Percentiles rank a stretch among this genome's conserved stretches.
phyloP scores from a whole-genome alignment of 2,888 invertebrate species.

The Hetaerina titia region DNA sequence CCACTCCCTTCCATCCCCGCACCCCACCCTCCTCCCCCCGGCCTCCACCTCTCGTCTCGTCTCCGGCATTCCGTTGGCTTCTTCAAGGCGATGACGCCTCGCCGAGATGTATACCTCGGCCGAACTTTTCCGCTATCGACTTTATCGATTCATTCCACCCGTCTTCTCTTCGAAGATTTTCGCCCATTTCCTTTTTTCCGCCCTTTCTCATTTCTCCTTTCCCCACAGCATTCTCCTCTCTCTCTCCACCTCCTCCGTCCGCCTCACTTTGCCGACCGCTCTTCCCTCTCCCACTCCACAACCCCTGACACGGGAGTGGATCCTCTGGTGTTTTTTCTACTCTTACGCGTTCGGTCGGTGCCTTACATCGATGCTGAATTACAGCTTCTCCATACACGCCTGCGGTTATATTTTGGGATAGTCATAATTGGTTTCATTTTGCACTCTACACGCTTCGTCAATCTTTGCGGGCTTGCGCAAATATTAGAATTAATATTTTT shows the following conservation, averaged over 20 bases:
- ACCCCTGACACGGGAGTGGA: too few relatives aligned
- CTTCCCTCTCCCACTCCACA: not conserved
- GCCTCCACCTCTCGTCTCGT: not conserved
- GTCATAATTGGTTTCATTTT: too few relatives aligned
- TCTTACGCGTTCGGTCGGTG: not conserved
- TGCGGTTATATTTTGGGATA: too few relatives aligned
- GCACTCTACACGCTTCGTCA: too few relatives aligned
- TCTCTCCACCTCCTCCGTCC: not conserved
- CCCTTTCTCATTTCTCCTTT: not conserved
- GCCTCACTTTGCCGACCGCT: not conserved
- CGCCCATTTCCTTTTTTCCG: not conserved
- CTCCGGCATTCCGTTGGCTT: not conserved
- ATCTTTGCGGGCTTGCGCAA: too few relatives aligned
- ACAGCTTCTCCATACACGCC: too few relatives aligned
- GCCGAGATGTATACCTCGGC: not conserved
- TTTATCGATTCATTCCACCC: conserved; percentile 23
- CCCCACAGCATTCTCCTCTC: not conserved
- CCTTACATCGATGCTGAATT: not conserved
- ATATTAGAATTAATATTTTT: too few relatives aligned
- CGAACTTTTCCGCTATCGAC: conserved; percentile 32
- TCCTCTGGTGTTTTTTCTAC: not conserved
- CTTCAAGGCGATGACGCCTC: conserved; percentile 32
- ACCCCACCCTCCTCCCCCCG: not conserved
- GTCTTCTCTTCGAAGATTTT: not conserved
- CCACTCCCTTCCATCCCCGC: not conserved